A percentile compares a stretch with the other conserved stretches of the same genome.
phyloP scores from a whole-genome alignment of 2,888 invertebrate genomes.

The Achlya flavicornis region DNA sequence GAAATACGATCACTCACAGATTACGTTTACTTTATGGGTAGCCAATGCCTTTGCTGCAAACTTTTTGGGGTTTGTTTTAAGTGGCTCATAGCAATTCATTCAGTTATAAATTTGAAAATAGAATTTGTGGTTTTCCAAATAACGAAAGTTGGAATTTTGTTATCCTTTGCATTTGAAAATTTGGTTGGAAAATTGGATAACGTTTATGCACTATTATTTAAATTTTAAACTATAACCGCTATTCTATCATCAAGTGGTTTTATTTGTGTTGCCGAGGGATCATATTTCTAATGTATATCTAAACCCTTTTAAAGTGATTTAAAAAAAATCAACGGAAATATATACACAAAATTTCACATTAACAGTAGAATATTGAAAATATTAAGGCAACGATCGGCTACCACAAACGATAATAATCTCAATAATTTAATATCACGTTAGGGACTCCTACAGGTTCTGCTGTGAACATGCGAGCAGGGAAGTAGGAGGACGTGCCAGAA shows the following conservation, averaged over 20 bases:
- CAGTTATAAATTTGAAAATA: not conserved
- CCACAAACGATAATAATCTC: not conserved
- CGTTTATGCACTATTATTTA: too few relatives aligned
- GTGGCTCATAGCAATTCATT: not conserved
- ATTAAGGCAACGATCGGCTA: too few relatives aligned
- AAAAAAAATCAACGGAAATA: too few relatives aligned
- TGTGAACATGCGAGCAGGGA: not conserved
- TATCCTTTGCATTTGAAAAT: not conserved
- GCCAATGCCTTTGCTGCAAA: conserved; percentile 8
- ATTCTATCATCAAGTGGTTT: too few relatives aligned
- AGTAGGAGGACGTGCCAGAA: not conserved
- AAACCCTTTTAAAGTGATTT: too few relatives aligned
- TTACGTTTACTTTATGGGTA: conserved; percentile 28
- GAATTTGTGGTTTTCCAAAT: conserved; percentile 4
- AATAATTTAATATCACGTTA: not conserved
- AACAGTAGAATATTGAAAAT: too few relatives aligned
- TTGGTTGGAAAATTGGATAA: not conserved
- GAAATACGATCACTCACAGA: conserved; percentile 42
- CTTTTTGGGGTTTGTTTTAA: conserved; percentile 1
- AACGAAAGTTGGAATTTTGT: not conserved
- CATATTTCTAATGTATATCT: too few relatives aligned
- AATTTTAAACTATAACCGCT: not conserved
- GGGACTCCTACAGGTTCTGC: not conserved
- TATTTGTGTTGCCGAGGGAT: too few relatives aligned
- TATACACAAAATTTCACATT: too few relatives aligned